Evolutionary conservation across 1,140 invertebrate genomes (phyloP).

Genomic region (Drosophila persimilis): DNA sequence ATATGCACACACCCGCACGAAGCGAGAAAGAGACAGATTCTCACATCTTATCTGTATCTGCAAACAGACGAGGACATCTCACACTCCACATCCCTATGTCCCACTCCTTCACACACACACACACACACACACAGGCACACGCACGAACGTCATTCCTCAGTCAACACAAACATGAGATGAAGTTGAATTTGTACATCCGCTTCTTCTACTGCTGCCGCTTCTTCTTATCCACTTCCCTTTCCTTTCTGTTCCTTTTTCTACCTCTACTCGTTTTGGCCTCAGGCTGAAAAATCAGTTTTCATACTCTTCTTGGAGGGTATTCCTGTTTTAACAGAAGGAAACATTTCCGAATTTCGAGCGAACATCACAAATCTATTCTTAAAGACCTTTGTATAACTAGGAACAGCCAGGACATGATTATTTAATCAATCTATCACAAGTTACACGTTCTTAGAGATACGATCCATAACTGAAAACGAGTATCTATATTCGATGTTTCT

Average conservation of each 20-base stretch:
- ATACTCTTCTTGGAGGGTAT: too few relatives aligned
- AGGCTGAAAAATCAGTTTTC: slow-evolving; percentile 69
- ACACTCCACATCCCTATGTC: too few relatives aligned
- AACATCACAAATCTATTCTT: too few relatives aligned
- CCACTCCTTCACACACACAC: slow-evolving; percentile 18
- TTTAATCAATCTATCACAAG: too few relatives aligned
- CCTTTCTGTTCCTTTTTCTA: slow-evolving; percentile 29
- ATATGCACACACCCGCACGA: slow-evolving; percentile 54
- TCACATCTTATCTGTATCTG: slow-evolving; percentile 64
- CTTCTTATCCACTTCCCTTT: slow-evolving; percentile 15
- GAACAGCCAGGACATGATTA: too few relatives aligned
- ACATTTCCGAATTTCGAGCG: too few relatives aligned
- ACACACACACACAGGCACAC: slow-evolving; percentile 21
- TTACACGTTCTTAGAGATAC: too few relatives aligned
- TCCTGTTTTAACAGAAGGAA: too few relatives aligned
- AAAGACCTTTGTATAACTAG: too few relatives aligned
- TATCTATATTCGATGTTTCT: too few relatives aligned
- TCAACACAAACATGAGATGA: slow-evolving; percentile 57
- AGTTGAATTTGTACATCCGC: slow-evolving; percentile 75
- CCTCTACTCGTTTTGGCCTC: slow-evolving; percentile 39
- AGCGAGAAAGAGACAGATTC: neutral
- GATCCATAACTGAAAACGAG: too few relatives aligned
- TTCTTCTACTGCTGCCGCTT: slow-evolving; percentile 46
- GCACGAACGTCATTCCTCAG: slow-evolving; percentile 45
- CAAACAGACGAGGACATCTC: slow-evolving; percentile 60